Conservation (phyloP, 2,888 invertebrate genomes). For the Notodonta ziczac region DNA sequence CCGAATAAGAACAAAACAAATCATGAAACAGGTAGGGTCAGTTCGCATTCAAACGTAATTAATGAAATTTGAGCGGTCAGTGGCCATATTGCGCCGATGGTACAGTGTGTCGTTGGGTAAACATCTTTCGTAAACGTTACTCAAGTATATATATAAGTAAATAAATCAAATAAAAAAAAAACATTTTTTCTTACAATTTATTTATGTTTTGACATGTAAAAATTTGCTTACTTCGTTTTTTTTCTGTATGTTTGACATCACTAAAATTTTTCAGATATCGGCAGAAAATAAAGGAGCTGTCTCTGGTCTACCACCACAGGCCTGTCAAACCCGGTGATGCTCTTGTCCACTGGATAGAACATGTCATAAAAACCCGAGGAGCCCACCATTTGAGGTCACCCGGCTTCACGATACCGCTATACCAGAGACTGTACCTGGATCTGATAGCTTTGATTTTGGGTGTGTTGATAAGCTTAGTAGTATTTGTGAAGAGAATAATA, state of each 20-base stretch:
- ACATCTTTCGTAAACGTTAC: no score
- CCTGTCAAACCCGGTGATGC: slow-evolving; percentile 83
- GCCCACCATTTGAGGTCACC: slow-evolving; percentile 75
- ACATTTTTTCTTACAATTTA: no score
- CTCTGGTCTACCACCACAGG: slow-evolving; percentile 63
- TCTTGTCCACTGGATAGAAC: slow-evolving; percentile 89
- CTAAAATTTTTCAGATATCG: slow-evolving; percentile 46
- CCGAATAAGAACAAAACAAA: no score
- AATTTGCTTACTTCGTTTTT: no score
- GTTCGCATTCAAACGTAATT: no score
- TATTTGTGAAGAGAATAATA: slow-evolving; percentile 11
- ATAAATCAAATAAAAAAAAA: no score
- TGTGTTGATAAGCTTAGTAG: slow-evolving; percentile 13
- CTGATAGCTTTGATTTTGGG: slow-evolving; percentile 34
- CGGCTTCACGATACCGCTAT: slow-evolving; percentile 49
- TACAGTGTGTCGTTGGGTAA: no score
- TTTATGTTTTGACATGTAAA: no score
- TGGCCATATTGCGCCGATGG: no score
- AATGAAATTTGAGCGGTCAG: no score
- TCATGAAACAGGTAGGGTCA: no score
- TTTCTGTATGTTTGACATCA: not conserved
- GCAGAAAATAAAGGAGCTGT: slow-evolving; percentile 47
- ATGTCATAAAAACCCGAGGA: slow-evolving; percentile 84
- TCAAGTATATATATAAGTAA: no score
- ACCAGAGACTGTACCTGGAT: slow-evolving; percentile 66